These are phyloP conservation scores for Thamnophis elegans DNA, from an alignment of 2,797 vertebrate species.

Conservation along the genomic window DNA sequence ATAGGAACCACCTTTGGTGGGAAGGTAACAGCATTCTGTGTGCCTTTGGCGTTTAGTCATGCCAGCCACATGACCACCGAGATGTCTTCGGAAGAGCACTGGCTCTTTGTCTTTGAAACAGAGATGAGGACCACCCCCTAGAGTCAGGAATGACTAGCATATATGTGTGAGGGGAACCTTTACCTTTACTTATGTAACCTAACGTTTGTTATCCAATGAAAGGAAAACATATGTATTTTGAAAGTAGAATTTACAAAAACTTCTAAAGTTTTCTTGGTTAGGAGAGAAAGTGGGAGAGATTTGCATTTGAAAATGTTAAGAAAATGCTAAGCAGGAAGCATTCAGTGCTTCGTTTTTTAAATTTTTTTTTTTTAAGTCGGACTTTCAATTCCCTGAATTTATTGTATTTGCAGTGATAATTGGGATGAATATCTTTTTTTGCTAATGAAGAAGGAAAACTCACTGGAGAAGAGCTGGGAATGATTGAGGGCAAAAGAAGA, in stretches of 20 bases:
- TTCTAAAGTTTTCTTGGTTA: background rate
- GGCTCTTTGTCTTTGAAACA: no score
- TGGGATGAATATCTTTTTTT: background rate
- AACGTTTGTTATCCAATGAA: background rate
- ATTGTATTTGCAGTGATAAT: background rate
- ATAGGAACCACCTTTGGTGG: no score
- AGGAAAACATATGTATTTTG: background rate
- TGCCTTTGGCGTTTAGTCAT: no score
- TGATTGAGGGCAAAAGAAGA: no score
- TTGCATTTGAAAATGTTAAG: background rate
- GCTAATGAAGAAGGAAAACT: no score
- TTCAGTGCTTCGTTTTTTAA: background rate
- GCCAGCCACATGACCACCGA: no score
- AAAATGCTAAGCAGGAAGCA: background rate
- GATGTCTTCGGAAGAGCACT: no score
- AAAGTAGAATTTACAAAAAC: background rate
- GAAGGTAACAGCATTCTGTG: no score
- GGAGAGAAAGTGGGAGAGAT: background rate
- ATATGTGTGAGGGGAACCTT: no score
- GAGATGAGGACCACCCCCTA: no score
- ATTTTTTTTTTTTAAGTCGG: background rate
- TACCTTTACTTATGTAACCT: background rate
- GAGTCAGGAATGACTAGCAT: no score
- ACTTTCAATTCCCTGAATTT: background rate
- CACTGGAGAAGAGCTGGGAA: no score